phyloP scores from a whole-genome alignment of 2,113 vertebrate species.

The Melanostigma gelatinosum region DNA sequence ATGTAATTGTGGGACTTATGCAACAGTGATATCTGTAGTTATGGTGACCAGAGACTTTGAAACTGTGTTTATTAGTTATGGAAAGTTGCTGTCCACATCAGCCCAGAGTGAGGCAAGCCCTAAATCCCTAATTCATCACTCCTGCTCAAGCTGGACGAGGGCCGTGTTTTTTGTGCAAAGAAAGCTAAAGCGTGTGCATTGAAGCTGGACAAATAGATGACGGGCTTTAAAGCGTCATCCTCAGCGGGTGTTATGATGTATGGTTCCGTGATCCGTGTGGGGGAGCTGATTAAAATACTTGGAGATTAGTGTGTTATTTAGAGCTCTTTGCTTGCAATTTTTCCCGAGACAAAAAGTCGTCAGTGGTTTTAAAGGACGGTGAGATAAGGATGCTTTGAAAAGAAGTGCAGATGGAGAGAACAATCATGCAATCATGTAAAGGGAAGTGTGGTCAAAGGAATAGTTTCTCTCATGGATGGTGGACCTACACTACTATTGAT shows the following conservation, averaged over 20 bases:
- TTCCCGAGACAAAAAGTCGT: not conserved
- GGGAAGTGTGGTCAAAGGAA: not conserved
- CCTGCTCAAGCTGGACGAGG: not conserved
- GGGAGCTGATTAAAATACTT: constrained; percentile 1
- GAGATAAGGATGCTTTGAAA: not conserved
- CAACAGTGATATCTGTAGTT: constrained; percentile 10
- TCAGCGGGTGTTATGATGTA: not conserved
- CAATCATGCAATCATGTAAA: not conserved
- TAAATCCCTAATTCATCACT: constrained; percentile 15
- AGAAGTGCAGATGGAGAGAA: not conserved
- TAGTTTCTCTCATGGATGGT: not conserved
- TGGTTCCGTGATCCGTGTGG: not conserved
- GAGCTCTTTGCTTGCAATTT: not conserved
- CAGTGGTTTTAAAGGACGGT: not conserved
- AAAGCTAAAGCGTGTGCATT: not conserved
- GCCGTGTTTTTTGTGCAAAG: not conserved
- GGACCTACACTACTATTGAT: not conserved
- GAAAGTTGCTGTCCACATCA: constrained; percentile 16
- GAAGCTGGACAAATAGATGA: constrained; percentile 23
- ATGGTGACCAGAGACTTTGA: constrained; percentile 6
- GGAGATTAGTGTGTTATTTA: not conserved
- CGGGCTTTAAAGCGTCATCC: not conserved
- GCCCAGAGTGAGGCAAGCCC: not conserved
- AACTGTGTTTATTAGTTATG: constrained; percentile 33
- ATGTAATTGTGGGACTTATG: not conserved